Conservation (phyloP, 2,797 vertebrate species). For the Protonibea diacanthus region DNA sequence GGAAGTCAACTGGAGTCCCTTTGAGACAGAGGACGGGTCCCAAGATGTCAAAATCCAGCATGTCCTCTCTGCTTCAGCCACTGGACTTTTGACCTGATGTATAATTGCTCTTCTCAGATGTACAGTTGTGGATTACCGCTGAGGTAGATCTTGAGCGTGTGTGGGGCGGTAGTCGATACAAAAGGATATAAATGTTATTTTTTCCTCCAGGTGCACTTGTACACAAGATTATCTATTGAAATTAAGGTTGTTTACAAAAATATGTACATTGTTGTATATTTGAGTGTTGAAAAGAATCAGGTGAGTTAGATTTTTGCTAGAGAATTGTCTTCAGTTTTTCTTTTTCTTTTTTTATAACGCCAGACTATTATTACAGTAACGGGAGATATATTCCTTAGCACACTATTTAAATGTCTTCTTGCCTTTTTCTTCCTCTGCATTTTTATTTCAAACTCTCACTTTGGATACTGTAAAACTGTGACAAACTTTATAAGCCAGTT, state of each 20-base stretch:
- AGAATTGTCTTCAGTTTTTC: conserved; percentile 81
- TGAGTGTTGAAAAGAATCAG: conserved; percentile 78
- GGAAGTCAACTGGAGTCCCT: conserved; percentile 28
- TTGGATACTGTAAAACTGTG: conserved; percentile 98
- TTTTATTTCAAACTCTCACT: conserved; percentile 89
- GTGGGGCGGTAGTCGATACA: conserved; percentile 71
- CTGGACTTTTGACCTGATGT: conserved; percentile 63
- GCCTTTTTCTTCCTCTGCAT: conserved; percentile 83
- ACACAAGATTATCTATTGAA: conserved; percentile 89
- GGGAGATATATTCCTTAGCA: conserved; percentile 88
- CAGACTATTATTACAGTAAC: conserved; percentile 84
- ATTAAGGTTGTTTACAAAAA: conserved; percentile 92
- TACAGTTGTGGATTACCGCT: conserved; percentile 49
- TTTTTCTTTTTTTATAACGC: conserved; percentile 88
- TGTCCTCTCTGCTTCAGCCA: conserved; percentile 57
- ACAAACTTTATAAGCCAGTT: conserved; percentile 96
- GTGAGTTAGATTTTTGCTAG: conserved; percentile 77
- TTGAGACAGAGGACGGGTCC: conserved; percentile 7
- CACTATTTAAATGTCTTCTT: conserved; percentile 89
- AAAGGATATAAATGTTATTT: conserved; percentile 90
- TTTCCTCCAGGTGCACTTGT: conserved; percentile 93
- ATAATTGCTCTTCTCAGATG: conserved; percentile 57
- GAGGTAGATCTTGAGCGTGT: conserved; percentile 53
- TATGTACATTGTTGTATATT: conserved; percentile 97
- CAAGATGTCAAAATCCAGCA: conserved; percentile 76